phyloP scores from a whole-genome alignment of 2,113 vertebrate species.

The western clawed frog (Xenopus tropicalis) region UCB_Xtro_10.0 CM004450.2:52501-53000 shows the following conservation, averaged over 20 bases:
- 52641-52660: not conserved
- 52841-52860: not conserved
- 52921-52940: too few species aligned
- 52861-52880: not conserved
- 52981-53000: too few species aligned
- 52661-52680: not conserved
- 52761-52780: conserved; percentile 19
- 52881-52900: too few species aligned
- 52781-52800: conserved; percentile 28
- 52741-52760: not conserved
- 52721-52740: not conserved
- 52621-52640: not conserved
- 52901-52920: too few species aligned
- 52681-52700: not conserved
- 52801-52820: conserved; percentile 11
- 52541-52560: too few species aligned
- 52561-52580: too few species aligned
- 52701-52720: not conserved
- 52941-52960: too few species aligned
- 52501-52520: too few species aligned
- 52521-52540: too few species aligned
- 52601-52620: not conserved
- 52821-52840: not conserved
- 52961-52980: too few species aligned
- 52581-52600: too few species aligned